Percentiles rank a stretch among this genome's conserved stretches.
Evolutionary conservation across 2,888 invertebrate species (phyloP).

Genomic region (Xanthia icteritia): DNA sequence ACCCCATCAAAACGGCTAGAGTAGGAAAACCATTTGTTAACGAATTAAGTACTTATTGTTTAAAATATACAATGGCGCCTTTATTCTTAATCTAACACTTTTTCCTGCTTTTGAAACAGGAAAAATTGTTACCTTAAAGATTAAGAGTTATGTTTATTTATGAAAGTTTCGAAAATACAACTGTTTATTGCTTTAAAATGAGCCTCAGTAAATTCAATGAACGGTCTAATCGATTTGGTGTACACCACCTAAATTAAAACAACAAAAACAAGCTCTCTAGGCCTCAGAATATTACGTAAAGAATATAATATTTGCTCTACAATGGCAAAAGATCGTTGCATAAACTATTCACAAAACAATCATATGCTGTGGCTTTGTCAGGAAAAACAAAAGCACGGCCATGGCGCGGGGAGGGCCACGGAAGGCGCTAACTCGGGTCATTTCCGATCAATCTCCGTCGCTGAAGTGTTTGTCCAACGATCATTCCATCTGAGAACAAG

Average conservation of each 20-base stretch:
- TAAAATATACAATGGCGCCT: not conserved
- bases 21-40: not conserved
- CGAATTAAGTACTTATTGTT: not conserved
- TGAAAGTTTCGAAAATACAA: not conserved
- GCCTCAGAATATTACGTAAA: slow-evolving; percentile 1
- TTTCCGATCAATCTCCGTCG: slow-evolving; percentile 74
- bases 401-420: slow-evolving; percentile 30
- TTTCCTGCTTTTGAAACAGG: not conserved
- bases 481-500: slow-evolving; percentile 48
- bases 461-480: slow-evolving; percentile 51
- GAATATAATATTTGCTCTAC: not conserved
- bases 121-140: not conserved
- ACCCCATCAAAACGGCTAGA: not conserved
- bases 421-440: slow-evolving; percentile 67
- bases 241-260: not conserved
- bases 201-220: slow-evolving; percentile 5
- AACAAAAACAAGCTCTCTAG: not conserved
- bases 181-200: not conserved
- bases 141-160: slow-evolving; percentile 10
- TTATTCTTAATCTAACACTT: not conserved
- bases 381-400: slow-evolving; percentile 48
- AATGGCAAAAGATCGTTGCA: not conserved
- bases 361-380: slow-evolving; percentile 27
- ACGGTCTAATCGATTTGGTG: not conserved
- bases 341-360: slow-evolving; percentile 17